These are phyloP conservation scores for Dicerorhinus sumatrensis DNA, from an alignment of 2,113 vertebrate species.

Conservation along the genomic window DNA sequence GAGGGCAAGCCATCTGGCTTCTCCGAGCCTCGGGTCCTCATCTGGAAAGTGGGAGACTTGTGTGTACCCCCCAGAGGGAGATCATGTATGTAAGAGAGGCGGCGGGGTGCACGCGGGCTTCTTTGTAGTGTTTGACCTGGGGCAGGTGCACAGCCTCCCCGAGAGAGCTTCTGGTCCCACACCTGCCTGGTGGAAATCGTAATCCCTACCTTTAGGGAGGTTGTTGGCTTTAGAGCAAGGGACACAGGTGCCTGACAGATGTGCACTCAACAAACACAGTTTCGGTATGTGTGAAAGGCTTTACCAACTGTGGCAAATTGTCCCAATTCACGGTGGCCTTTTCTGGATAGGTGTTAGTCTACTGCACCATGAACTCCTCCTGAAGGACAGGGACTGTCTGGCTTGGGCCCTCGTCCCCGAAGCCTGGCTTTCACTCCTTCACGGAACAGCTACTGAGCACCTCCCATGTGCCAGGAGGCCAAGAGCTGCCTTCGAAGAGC, in stretches of 20 bases:
- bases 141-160: background rate
- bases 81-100: background rate
- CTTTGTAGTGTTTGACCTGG: background rate
- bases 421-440: background rate
- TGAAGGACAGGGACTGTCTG: background rate
- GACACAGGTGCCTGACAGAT: fast-evolving
- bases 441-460: background rate
- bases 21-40: background rate
- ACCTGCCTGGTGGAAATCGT: background rate
- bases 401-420: background rate
- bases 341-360: background rate
- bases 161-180: background rate
- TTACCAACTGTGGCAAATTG: background rate
- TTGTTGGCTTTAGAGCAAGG: background rate
- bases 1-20: background rate
- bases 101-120: background rate
- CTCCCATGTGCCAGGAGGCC: background rate
- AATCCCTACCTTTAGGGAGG: background rate
- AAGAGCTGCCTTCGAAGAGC: background rate
- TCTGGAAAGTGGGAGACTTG: background rate
- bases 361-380: background rate
- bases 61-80: background rate
- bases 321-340: background rate
- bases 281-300: background rate
- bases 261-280: background rate